Evolutionary conservation across 2,113 vertebrate genomes (phyloP), one percentile per base, ranked within the genome.

Genomic region (Motacilla alba): DNA sequence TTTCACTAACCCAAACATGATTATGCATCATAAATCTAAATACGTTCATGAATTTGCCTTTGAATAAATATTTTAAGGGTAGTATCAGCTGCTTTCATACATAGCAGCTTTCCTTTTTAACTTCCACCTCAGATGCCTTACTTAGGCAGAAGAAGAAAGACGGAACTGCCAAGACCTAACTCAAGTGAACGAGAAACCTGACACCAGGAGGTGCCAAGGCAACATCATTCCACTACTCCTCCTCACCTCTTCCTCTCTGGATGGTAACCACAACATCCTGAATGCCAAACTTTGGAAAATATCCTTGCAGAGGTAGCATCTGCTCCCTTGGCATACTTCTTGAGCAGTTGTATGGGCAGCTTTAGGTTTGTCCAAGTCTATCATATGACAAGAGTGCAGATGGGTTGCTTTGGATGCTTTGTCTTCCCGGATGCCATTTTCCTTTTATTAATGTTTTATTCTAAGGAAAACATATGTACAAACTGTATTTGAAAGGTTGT

Each of bases 301-400:
- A 93, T 92, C 75, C 82, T 97, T 96, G 91, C 94, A 96, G 93
- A 95, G 88, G 87, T 82, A 96, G 92, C 93, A 96, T 95, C 91
- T 96, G 91, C 92, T 83, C 95, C 94, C 91, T 95, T 88, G 83
- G 91, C 92, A 85, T 72, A 72, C 58, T 95, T 73, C 79, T 94
- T 92, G 87, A 95, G 95, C 95, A 97, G 94, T 76, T 97, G 84
- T 74, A 96, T 85, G 83, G 49, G 88, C 93, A 93, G 89, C 74
- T 95, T 93, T 87, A 86, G 58, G 35, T 90, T 89, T 75, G 80
- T 77, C 89, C 70, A 83, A 86, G 83, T 83, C 67, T 78, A 91
- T 93, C 93, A 93, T 76, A 92, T 79, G 89, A 95, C 63, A 90
- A 63, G 92, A 85, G 80, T 89, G 75, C 76, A 97, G 95, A 96